A percentile compares a stretch with the other conserved stretches of the same genome.
Evolutionary conservation across 1,140 invertebrate species (phyloP).

Genomic region (Papilio machaon): DNA sequence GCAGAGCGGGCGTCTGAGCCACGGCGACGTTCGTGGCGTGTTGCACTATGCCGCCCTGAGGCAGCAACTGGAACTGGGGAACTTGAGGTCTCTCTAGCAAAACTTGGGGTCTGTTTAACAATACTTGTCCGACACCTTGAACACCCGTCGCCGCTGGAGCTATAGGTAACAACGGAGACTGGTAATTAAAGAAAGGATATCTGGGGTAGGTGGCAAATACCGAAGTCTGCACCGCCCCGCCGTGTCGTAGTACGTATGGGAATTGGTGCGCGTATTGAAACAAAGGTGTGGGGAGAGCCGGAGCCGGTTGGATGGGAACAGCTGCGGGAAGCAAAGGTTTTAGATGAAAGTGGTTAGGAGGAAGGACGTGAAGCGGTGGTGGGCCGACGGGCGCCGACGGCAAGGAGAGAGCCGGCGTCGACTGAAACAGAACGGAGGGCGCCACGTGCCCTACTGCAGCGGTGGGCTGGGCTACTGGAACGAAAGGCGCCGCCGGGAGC

Average conservation of each 20-base stretch:
- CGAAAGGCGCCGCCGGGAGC: slow-evolving; percentile 42
- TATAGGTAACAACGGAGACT: slow-evolving; percentile 57
- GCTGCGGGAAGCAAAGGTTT: slow-evolving; percentile 46
- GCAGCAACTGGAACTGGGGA: slow-evolving; percentile 62
- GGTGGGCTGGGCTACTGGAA: slow-evolving; percentile 55
- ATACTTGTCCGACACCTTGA: slow-evolving; percentile 45
- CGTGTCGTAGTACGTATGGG: slow-evolving; percentile 72
- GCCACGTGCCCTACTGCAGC: slow-evolving; percentile 50
- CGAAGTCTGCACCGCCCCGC: slow-evolving; percentile 75
- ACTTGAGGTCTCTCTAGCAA: slow-evolving; percentile 54
- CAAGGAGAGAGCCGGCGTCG: slow-evolving; percentile 49
- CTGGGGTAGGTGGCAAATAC: slow-evolving; percentile 75
- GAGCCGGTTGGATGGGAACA: slow-evolving; percentile 51
- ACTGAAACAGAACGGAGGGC: slow-evolving; percentile 51
- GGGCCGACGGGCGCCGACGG: slow-evolving; percentile 49
- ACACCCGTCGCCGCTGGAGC: slow-evolving; percentile 42
- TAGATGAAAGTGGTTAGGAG: slow-evolving; percentile 44
- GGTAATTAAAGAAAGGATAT: slow-evolving; percentile 71
- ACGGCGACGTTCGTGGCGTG: slow-evolving; percentile 52
- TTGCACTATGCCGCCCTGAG: slow-evolving; percentile 58
- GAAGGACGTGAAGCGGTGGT: slow-evolving; percentile 45
- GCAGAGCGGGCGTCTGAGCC: slow-evolving; percentile 49
- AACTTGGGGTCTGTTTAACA: slow-evolving; percentile 48
- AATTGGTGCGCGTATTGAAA: slow-evolving; percentile 56
- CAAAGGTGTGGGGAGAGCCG: slow-evolving; percentile 49